These are phyloP conservation scores for Corythoichthys intestinalis DNA, from an alignment of 2,113 vertebrate genomes.

Conservation along the genomic window DNA sequence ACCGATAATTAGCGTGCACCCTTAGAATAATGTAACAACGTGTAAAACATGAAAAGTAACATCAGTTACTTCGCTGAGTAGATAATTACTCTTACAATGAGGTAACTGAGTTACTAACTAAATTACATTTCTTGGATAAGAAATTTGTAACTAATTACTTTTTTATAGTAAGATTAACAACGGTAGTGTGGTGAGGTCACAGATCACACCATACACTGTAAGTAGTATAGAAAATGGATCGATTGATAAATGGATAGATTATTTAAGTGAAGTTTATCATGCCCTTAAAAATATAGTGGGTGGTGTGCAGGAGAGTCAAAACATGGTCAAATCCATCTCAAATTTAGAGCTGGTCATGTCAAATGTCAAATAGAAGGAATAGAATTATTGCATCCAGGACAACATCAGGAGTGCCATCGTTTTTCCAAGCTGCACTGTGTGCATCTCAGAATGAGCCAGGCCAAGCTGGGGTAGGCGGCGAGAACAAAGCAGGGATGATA, in stretches of 20 bases:
- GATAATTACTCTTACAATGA: too few species aligned
- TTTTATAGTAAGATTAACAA: too few species aligned
- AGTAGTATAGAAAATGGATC: not conserved
- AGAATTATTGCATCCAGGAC: constrained; percentile 29
- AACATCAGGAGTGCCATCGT: constrained; percentile 26
- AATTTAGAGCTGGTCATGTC: not conserved
- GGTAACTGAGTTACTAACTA: too few species aligned
- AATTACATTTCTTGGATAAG: too few species aligned
- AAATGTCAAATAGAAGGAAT: constrained; percentile 35
- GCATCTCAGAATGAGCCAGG: constrained; percentile 23
- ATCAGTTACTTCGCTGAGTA: too few species aligned
- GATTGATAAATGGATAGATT: not conserved
- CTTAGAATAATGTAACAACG: too few species aligned
- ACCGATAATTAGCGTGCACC: too few species aligned
- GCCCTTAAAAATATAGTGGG: not conserved
- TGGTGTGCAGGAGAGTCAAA: not conserved
- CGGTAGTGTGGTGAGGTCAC: too few species aligned
- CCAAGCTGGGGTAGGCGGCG: constrained; percentile 32
- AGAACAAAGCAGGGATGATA: constrained; percentile 63
- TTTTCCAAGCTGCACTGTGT: constrained; percentile 31
- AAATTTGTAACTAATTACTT: too few species aligned
- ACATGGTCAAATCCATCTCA: not conserved
- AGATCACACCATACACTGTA: not conserved
- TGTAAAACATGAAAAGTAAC: too few species aligned
- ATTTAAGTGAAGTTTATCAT: not conserved